Evolutionary conservation across 2,797 vertebrate genomes (phyloP), one percentile per base, ranked within the genome.

Genomic region (Poecile montanus): DNA sequence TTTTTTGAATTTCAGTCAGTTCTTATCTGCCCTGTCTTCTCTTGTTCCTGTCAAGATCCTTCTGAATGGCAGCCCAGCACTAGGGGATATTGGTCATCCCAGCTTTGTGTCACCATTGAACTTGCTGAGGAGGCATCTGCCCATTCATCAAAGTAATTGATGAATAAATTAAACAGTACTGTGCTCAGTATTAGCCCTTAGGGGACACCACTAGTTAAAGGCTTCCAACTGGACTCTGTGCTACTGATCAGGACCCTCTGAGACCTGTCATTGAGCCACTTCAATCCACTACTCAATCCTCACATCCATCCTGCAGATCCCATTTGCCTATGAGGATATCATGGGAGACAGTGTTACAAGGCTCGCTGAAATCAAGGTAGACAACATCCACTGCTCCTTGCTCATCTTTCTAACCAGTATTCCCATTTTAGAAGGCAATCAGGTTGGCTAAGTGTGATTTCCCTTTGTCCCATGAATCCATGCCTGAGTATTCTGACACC

Each of bases 11-110:
- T 87, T 72, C 13, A 17, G 13, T 38, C 40, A 23, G 10, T 58
- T 19, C 36, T 57, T 65, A 22, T 79, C 58, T 66, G n/a, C 22
- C 51, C n/a, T 42, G 42, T 42, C 42, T 21, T 66, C 23, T 79
- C 19, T 58, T 5, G 3, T 65, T 23, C 27, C 23, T 72, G 10
- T 72, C 4, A 2, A 65, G 51, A 16, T 65, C 38, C 11, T 50
- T 36, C 44, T 80, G 67, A 88, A 25, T 6, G 38, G 38, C 51
- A n/a, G 30, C 20, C 10, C 57, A 42, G 21, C 30, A 21, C 34
- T 34, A 17, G 1, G n/a, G 25, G 7, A 23, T 58, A 25, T 58
- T 2, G 0, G 4, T 27, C 51, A 20, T 63, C 44, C 27, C 32
- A 44, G 27, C 19, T 65, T 72, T 29, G 22, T n/a, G 32, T 50